phyloP scores from a whole-genome alignment of 2,888 invertebrate genomes.

The Lepidonotus clava region DNA sequence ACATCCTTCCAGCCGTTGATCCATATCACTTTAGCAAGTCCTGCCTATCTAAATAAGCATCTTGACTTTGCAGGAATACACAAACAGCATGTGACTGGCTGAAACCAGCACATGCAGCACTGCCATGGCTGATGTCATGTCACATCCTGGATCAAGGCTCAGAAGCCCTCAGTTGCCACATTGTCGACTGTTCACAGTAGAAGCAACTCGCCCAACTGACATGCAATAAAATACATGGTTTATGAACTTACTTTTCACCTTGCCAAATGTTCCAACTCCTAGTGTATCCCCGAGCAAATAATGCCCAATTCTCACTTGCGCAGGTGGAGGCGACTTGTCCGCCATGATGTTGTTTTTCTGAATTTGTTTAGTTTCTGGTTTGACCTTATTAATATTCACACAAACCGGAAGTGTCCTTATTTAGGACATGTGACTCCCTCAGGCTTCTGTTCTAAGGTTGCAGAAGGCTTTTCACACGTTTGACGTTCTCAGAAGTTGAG shows the following conservation, averaged over 20 bases:
- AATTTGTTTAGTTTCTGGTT: slow-evolving; percentile 58
- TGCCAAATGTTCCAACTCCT: slow-evolving; percentile 99
- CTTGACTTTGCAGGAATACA: too few relatives aligned
- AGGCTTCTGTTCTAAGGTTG: not conserved
- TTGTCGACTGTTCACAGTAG: not conserved
- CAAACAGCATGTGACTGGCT: too few relatives aligned
- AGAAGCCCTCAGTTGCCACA: not conserved
- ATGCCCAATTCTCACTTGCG: slow-evolving; percentile 93
- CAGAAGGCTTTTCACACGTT: not conserved
- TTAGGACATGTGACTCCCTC: not conserved
- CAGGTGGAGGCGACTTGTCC: slow-evolving; percentile 59
- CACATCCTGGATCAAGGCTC: not conserved
- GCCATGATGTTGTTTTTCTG: slow-evolving; percentile 60
- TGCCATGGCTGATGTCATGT: slow-evolving; percentile 33
- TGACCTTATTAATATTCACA: slow-evolving; percentile 61
- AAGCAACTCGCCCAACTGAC: not conserved
- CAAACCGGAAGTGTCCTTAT: slow-evolving; percentile 48
- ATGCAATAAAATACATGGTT: not conserved
- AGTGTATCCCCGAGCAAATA: slow-evolving; percentile 96
- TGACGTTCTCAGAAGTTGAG: not conserved
- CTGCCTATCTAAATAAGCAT: too few relatives aligned
- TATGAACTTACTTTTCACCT: slow-evolving; percentile 91
- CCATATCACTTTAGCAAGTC: too few relatives aligned
- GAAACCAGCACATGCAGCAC: not conserved
- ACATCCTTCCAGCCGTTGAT: too few relatives aligned